Conservation (phyloP, 2,113 vertebrate genomes). For the Notothenia coriiceps region DNA sequence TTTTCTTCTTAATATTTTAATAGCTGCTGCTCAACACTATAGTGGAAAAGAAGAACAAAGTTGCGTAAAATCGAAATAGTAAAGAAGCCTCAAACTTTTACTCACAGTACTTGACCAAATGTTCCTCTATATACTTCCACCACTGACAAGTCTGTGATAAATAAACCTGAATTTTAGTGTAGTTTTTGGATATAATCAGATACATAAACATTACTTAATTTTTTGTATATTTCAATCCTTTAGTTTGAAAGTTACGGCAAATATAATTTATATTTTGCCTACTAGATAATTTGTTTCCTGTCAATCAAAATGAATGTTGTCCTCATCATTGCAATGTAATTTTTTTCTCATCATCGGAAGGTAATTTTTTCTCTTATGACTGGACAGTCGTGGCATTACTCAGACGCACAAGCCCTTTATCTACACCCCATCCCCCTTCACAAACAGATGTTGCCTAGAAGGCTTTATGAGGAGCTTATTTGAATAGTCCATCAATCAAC, state of each 20-base stretch:
- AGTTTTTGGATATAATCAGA: neutral
- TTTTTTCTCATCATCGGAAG: slow-evolving; percentile 26
- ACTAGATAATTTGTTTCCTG: slow-evolving; percentile 5
- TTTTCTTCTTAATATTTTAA: neutral
- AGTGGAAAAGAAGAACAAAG: neutral
- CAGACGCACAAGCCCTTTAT: slow-evolving; percentile 45
- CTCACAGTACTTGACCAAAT: neutral
- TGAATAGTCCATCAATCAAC: slow-evolving; percentile 77
- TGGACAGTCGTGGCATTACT: slow-evolving; percentile 41
- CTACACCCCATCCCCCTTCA: slow-evolving; percentile 46
- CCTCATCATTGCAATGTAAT: no score
- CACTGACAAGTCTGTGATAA: neutral
- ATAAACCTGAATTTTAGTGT: neutral
- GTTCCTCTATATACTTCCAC: neutral
- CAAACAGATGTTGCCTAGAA: slow-evolving; percentile 73
- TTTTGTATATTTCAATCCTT: neutral
- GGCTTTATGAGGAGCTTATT: slow-evolving; percentile 68
- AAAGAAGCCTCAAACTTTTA: neutral
- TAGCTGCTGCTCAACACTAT: neutral
- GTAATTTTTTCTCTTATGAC: slow-evolving; percentile 64
- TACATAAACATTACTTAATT: neutral
- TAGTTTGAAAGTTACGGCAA: neutral
- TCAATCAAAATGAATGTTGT: slow-evolving; percentile 8
- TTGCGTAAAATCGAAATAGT: neutral
- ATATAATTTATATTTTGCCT: neutral